Evolutionary conservation across 1,140 invertebrate species (phyloP).

Genomic region (Platyscapa corneri): DNA sequence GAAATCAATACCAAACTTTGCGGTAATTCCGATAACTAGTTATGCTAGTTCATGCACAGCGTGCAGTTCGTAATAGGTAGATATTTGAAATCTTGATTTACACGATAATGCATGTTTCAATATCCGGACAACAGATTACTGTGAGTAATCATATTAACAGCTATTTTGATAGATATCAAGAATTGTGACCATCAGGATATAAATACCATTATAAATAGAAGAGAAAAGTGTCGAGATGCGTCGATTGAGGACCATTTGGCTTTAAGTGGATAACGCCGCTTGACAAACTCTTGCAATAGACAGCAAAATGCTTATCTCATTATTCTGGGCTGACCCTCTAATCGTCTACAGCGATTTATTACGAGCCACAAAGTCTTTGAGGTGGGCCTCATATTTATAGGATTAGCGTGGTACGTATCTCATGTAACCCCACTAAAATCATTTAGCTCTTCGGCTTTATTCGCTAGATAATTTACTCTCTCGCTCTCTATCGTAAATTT

Average conservation of each 20-base stretch:
- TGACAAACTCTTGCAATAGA: no score
- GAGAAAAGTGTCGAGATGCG: no score
- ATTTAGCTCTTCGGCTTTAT: not conserved
- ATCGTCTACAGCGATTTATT: no score
- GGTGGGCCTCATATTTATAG: not conserved
- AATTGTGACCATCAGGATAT: not conserved
- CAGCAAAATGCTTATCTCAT: no score
- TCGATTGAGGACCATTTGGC: no score
- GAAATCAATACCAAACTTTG: constrained; percentile 45
- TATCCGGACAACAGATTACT: not conserved
- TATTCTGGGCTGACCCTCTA: no score
- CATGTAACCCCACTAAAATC: not conserved
- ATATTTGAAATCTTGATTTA: constrained; percentile 4
- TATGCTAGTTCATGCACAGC: not conserved
- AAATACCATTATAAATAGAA: no score
- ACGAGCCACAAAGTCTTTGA: no score
- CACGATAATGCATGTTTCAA: not conserved
- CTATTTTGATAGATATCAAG: not conserved
- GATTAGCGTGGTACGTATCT: not conserved
- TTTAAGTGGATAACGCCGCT: no score
- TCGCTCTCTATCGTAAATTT: constrained; percentile 16
- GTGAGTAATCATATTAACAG: not conserved
- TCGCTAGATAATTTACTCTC: not conserved
- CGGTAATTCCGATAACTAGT: constrained; percentile 7
- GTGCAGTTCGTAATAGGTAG: not conserved